Conservation (phyloP, 2,888 invertebrate species). For the Anaspis maculata region DNA sequence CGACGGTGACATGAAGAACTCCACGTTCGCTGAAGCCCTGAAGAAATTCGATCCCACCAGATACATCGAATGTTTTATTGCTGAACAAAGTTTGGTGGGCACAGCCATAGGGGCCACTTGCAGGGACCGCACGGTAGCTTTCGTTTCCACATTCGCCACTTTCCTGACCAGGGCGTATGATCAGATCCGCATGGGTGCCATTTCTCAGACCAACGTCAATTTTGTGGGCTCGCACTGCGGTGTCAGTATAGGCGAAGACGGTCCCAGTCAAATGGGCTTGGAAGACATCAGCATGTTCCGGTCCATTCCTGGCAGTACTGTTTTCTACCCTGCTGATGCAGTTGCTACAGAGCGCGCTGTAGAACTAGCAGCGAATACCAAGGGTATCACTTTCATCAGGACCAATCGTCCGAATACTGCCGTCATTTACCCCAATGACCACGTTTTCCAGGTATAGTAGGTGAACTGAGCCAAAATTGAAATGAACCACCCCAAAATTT, state of each 20-base stretch:
- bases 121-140: slow-evolving; percentile 85
- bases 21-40: slow-evolving; percentile 91
- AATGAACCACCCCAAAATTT: no score
- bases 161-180: slow-evolving; percentile 96
- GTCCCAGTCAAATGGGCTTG: slow-evolving; percentile 99
- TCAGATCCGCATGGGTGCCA: slow-evolving; percentile 99
- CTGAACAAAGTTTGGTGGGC: slow-evolving; percentile 96
- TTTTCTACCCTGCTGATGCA: slow-evolving; percentile 84
- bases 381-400: slow-evolving; percentile 88
- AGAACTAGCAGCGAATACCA: slow-evolving; percentile 91
- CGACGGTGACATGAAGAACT: slow-evolving; percentile 98
- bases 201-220: slow-evolving; percentile 96
- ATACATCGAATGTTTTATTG: slow-evolving; percentile 97
- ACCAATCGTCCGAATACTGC: slow-evolving; percentile 88
- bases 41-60: slow-evolving; percentile 63
- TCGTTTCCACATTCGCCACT: slow-evolving; percentile 95
- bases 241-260: slow-evolving; percentile 97
- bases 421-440: slow-evolving; percentile 79
- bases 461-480: no score
- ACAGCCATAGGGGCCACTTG: slow-evolving; percentile 93
- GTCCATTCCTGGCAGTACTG: slow-evolving; percentile 70
- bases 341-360: slow-evolving; percentile 91
- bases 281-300: slow-evolving; percentile 97
- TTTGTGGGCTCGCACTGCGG: slow-evolving; percentile 97
- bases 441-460: slow-evolving; percentile 58